A percentile compares a stretch with the other conserved stretches of the same genome.
These are phyloP conservation scores for Dermatemys mawii DNA, from an alignment of 2,113 vertebrate genomes.

Conservation along the genomic window DNA sequence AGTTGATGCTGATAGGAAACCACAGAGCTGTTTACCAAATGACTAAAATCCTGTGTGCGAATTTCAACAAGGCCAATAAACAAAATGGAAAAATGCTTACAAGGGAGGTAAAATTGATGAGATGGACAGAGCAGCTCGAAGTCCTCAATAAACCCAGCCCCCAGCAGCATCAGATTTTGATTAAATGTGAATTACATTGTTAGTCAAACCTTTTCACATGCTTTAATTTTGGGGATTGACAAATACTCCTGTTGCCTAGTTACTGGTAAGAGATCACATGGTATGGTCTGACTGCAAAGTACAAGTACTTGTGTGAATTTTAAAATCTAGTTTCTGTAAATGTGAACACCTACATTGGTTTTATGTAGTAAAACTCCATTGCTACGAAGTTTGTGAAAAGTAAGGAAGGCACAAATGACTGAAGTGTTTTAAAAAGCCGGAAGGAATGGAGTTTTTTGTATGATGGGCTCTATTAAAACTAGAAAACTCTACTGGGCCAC, in stretches of 20 bases:
- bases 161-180: neutral
- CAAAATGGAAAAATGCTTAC: neutral
- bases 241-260: neutral
- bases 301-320: rapidly evolving
- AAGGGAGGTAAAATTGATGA: neutral
- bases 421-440: neutral
- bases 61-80: neutral
- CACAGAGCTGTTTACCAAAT: too few relatives aligned
- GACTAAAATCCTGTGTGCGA: neutral
- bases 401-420: neutral
- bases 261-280: neutral
- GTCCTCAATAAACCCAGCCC: neutral
- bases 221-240: neutral
- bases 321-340: neutral
- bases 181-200: neutral
- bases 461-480: neutral
- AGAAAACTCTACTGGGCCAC: neutral
- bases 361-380: neutral
- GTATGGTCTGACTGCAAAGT: neutral
- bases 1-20: neutral
- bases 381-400: neutral
- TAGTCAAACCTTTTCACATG: neutral
- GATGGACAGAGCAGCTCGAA: neutral
- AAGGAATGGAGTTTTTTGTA: neutral
- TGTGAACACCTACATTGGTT: neutral